These are phyloP conservation scores for Drosophila monieri DNA, from an alignment of 2,888 invertebrate species.

Conservation along the genomic window DNA sequence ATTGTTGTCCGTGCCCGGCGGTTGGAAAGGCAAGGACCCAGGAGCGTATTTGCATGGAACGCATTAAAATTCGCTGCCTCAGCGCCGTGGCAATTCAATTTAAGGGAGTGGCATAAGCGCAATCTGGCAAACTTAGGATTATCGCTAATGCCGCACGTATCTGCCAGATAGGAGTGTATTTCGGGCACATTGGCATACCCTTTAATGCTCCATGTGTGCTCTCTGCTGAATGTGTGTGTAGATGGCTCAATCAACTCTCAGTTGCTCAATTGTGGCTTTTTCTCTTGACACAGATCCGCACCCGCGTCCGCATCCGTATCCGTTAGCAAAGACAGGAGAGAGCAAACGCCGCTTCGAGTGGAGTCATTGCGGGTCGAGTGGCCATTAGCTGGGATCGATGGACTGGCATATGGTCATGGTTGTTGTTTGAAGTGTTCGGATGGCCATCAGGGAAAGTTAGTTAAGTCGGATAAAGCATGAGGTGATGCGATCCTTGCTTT, in stretches of 20 bases:
- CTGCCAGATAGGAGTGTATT: slow-evolving; percentile 1
- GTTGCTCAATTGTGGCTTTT: slow-evolving; percentile 15
- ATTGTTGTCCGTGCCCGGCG: slow-evolving; percentile 66
- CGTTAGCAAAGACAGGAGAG: not conserved
- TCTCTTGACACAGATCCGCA: slow-evolving; percentile 61
- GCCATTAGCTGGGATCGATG: slow-evolving; percentile 28
- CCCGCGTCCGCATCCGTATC: slow-evolving; percentile 28
- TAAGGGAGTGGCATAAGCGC: slow-evolving; percentile 40
- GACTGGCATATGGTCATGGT: slow-evolving; percentile 52
- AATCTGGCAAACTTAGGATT: slow-evolving; percentile 41
- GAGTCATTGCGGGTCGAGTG: slow-evolving; percentile 33
- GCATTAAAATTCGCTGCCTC: slow-evolving; percentile 50
- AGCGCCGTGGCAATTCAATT: slow-evolving; percentile 47
- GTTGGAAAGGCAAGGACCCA: slow-evolving; percentile 22
- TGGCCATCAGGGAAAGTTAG: not conserved
- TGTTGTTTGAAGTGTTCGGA: slow-evolving; percentile 9
- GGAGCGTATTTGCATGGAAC: slow-evolving; percentile 44
- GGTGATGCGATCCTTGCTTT: not conserved
- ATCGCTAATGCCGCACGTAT: slow-evolving; percentile 30
- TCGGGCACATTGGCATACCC: slow-evolving; percentile 1
- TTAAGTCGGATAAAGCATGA: not conserved
- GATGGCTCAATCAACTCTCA: slow-evolving; percentile 45
- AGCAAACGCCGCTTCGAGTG: slow-evolving; percentile 26
- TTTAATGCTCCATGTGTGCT: not conserved
- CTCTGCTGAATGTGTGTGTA: not conserved